These are phyloP conservation scores for Pardosa pseudoannulata DNA, from an alignment of 2,888 invertebrate species.

Conservation along the genomic window DNA sequence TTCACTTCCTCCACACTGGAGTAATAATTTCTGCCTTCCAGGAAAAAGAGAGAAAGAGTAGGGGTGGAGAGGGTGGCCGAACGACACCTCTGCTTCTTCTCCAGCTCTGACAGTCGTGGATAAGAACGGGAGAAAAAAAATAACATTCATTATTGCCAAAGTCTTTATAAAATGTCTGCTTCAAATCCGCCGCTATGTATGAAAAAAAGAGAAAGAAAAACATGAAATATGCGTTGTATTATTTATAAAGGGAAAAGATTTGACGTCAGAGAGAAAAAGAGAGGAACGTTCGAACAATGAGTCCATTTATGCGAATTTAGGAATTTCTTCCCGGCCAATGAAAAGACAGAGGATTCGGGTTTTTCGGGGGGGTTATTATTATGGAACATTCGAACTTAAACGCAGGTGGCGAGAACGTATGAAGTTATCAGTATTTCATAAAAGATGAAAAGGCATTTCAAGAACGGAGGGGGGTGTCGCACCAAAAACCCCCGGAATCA, in stretches of 20 bases:
- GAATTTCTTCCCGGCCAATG: conserved; percentile 7
- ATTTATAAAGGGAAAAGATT: conserved; percentile 12
- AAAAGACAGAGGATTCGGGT: conserved; percentile 4
- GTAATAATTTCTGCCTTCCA: too few relatives aligned
- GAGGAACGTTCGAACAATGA: conserved; percentile 11
- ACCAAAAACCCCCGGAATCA: conserved; percentile 28
- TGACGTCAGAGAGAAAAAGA: conserved; percentile 5
- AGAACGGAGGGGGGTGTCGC: neutral
- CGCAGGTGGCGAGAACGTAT: conserved; percentile 17
- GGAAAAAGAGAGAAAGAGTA: too few relatives aligned
- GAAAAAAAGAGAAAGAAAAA: neutral
- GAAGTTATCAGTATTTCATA: conserved; percentile 42
- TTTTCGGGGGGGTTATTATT: neutral
- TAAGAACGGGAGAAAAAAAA: neutral
- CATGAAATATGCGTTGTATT: conserved; percentile 15
- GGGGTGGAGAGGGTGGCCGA: too few relatives aligned
- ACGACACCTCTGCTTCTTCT: too few relatives aligned
- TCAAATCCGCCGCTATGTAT: neutral
- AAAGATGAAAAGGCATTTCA: conserved; percentile 58
- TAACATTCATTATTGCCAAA: neutral
- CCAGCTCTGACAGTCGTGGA: neutral
- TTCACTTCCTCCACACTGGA: too few relatives aligned
- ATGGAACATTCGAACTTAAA: conserved; percentile 13
- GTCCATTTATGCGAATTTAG: conserved; percentile 17
- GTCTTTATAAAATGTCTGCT: conserved; percentile 9